Percentiles rank a stretch among this genome's conserved stretches.
phyloP scores from a whole-genome alignment of 2,888 invertebrate species.

The Chirona hameri region DNA sequence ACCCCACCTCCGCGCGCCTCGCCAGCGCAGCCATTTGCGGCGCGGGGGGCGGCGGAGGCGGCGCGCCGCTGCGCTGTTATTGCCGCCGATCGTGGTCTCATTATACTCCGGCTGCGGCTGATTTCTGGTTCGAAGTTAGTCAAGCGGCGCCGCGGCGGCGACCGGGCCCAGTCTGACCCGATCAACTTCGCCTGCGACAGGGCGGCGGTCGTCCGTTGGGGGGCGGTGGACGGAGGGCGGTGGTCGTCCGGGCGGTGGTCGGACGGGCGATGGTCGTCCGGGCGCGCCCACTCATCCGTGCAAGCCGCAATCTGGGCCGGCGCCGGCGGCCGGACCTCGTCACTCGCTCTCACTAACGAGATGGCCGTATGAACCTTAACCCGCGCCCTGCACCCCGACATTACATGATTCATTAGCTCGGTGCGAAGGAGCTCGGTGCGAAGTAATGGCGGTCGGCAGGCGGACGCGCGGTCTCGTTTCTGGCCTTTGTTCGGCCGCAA shows the following conservation, averaged over 20 bases:
- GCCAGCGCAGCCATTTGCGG: not conserved
- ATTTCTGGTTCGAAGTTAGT: not conserved
- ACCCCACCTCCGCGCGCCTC: no score
- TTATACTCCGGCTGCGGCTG: not conserved
- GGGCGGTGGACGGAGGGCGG: no score
- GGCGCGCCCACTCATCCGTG: not conserved
- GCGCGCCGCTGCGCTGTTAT: not conserved
- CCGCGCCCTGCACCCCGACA: not conserved
- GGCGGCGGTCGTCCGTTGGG: no score
- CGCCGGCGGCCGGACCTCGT: not conserved
- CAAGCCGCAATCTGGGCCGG: not conserved
- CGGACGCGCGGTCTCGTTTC: not conserved
- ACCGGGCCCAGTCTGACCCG: not conserved
- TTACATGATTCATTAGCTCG: conserved; percentile 2
- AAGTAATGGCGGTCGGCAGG: not conserved
- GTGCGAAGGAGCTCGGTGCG: conserved; percentile 8
- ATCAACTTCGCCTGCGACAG: not conserved
- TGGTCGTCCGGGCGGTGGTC: no score
- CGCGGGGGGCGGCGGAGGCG: not conserved
- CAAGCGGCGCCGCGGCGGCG: not conserved
- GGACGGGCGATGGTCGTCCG: not conserved
- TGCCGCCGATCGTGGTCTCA: not conserved
- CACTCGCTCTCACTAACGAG: not conserved
- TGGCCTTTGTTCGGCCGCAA: not conserved
- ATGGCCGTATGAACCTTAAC: not conserved